Evolutionary conservation across 1,140 invertebrate genomes (phyloP).

Genomic region (Drosophila lowei): DNA sequence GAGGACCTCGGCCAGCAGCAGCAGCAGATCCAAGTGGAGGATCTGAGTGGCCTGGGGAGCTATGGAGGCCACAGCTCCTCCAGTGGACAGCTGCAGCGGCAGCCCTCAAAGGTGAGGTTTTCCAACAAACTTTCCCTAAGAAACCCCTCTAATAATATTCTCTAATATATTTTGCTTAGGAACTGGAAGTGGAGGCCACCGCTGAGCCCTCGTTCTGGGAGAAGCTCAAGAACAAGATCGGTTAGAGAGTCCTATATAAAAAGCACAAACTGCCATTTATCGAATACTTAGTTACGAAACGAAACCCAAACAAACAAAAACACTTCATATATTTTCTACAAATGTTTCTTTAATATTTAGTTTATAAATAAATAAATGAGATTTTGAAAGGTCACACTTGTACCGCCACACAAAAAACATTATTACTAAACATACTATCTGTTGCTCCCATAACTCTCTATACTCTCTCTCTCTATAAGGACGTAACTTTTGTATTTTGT

Average conservation of each 20-base stretch:
- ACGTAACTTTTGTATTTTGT: constrained; percentile 48
- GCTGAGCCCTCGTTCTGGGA: constrained; percentile 43
- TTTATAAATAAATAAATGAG: constrained; percentile 47
- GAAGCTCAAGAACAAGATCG: constrained; percentile 42
- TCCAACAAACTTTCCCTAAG: too few relatives aligned
- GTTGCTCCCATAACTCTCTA: too few relatives aligned
- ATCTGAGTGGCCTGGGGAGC: constrained; percentile 3
- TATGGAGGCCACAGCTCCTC: constrained; percentile 4
- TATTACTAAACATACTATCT: constrained; percentile 23
- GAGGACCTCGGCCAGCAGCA: constrained; percentile 45
- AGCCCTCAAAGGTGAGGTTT: constrained; percentile 11
- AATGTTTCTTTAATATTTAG: constrained; percentile 53
- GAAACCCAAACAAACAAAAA: constrained; percentile 16
- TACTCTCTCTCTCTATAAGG: constrained; percentile 29
- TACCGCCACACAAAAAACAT: constrained; percentile 7
- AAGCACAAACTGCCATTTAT: constrained; percentile 35
- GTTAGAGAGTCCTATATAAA: constrained; percentile 14
- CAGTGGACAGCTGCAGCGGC: constrained; percentile 24
- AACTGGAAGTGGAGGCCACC: constrained; percentile 31
- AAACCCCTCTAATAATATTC: background rate
- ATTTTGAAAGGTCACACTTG: constrained; percentile 12
- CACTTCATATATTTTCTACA: constrained; percentile 23
- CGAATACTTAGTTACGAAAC: constrained; percentile 6
- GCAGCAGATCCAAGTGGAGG: constrained; percentile 52
- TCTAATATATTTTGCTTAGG: background rate